Conservation (phyloP, 2,888 invertebrate genomes). For the Dolichopus griseipennis region DNA sequence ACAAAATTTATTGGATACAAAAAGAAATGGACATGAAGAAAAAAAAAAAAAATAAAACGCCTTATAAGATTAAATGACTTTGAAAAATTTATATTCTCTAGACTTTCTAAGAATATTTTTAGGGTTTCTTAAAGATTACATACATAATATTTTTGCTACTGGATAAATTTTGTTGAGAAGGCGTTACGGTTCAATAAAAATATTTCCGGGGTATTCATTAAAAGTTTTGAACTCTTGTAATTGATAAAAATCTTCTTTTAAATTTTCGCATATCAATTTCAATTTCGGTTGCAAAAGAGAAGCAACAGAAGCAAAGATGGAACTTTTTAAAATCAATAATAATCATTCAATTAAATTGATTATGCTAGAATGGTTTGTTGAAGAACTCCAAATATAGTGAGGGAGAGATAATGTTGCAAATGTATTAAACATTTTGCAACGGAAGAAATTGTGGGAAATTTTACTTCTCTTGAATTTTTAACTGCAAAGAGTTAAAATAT, state of each 20-base stretch:
- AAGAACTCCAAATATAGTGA: no score
- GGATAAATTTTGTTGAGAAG: background rate
- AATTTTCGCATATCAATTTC: background rate
- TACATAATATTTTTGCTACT: no score
- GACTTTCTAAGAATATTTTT: background rate
- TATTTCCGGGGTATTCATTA: background rate
- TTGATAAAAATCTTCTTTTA: background rate
- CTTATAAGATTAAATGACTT: background rate
- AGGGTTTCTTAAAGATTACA: background rate
- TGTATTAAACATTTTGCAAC: no score
- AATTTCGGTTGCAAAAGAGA: background rate
- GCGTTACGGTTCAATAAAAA: background rate
- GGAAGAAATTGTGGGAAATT: no score
- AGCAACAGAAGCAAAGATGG: background rate
- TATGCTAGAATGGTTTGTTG: no score
- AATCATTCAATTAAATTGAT: no score
- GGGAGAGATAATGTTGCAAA: no score
- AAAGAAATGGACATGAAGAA: no score
- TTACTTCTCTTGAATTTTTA: no score
- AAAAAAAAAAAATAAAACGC: background rate
- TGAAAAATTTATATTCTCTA: background rate
- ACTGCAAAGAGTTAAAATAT: no score
- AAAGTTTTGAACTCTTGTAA: background rate
- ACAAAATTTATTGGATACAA: no score
- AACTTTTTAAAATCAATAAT: background rate